Base-by-base conservation (phyloP, 1,140 invertebrate species). In the Brachionus koreanus region DNA sequence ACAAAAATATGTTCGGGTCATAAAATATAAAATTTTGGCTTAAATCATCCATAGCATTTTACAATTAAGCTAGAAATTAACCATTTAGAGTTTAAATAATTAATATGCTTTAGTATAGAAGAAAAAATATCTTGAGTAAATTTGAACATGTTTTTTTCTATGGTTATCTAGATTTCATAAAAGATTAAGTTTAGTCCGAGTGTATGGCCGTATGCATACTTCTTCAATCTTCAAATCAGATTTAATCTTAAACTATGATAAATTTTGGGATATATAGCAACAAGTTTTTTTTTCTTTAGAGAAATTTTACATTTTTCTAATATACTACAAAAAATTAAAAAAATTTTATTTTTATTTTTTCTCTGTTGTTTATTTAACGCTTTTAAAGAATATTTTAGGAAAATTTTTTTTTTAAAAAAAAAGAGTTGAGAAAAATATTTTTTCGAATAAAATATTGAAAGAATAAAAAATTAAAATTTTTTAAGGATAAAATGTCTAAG, bases 1-100 rank as follows among this genome's bases (percentile, higher is more conserved):
- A 57, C 16, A 19, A 57, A n/a, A 19, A 19, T 25, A 57, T 57
- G 16, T 16, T 9, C n/a, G 5, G 49, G 19, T 10, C 25, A 65
- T 33, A 13, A 29, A 65, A 65, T 65, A 29, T 29, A 29, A 65
- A 65, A 35, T 65, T 65, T 1, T 0, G n/a, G 23, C 35, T 72
- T 19, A 72, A 72, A 37, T 72, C 67, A 72, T 39, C 67, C 67
- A 16, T 72, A 72, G 39, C 35, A 42, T 39, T 72, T 42, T 72
- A 39, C 16, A 39, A 43, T 39, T 39, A 25, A 13, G 19, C 25
- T 29, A 72, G 12, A 43, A 19, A 72, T 42, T 43, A 65, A 23
- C 5, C 63, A 65, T 65, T 25, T 12, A 63, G 57, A 49, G 1
- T 29, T 29, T 29, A 29, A 29, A 29, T 29, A 29, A 29, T 29